phyloP scores from a whole-genome alignment of 2,113 vertebrate genomes.

The Lethenteron camtschaticum region DNA sequence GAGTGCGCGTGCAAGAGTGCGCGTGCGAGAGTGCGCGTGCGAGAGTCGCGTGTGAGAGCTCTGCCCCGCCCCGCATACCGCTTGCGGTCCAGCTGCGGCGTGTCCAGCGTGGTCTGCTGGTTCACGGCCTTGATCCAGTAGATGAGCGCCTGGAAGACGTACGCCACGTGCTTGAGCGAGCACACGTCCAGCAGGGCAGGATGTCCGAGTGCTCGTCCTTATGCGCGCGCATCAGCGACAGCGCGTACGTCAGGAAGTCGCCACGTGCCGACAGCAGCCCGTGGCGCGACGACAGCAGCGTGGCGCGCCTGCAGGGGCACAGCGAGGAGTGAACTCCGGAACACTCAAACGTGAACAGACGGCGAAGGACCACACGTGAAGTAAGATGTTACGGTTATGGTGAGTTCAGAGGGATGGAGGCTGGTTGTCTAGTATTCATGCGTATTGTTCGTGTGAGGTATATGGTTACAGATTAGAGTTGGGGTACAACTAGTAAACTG shows the following conservation, averaged over 20 bases:
- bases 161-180: conserved; percentile 86
- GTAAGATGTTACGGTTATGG: no score
- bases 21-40: no score
- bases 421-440: no score
- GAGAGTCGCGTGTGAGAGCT: no score
- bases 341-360: no score
- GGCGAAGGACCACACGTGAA: no score
- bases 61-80: conserved; percentile 26
- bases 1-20: no score
- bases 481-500: no score
- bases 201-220: conserved; percentile 95
- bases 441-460: no score
- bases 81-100: conserved; percentile 82
- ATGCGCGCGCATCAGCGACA: conserved; percentile 91
- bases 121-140: conserved; percentile 99
- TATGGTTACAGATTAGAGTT: no score
- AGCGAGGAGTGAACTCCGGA: background rate
- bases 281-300: conserved; percentile 71
- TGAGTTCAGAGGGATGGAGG: no score
- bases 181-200: conserved; percentile 92
- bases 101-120: conserved; percentile 84
- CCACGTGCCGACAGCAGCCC: conserved; percentile 97
- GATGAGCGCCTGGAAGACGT: conserved; percentile 96
- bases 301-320: conserved; percentile 40
- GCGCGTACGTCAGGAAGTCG: conserved; percentile 88